phyloP scores from a whole-genome alignment of 2,888 invertebrate species.

The Copidosoma aretas region DNA sequence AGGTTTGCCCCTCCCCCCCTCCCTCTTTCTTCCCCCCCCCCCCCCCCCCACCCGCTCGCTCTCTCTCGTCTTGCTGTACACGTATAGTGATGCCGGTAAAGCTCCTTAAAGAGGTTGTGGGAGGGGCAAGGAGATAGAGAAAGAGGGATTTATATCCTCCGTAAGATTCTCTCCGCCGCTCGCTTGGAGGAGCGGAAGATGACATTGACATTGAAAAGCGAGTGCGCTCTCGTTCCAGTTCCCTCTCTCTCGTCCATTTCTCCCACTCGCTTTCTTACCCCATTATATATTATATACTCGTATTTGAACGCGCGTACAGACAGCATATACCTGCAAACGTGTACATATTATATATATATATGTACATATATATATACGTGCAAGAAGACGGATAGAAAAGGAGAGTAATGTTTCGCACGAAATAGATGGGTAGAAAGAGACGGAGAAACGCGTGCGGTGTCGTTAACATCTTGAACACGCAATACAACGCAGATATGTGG shows the following conservation, averaged over 20 bases:
- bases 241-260: background rate
- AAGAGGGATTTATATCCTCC: slow-evolving; percentile 23
- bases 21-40: slow-evolving; percentile 9
- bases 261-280: background rate
- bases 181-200: slow-evolving; percentile 21
- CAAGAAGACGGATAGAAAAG: background rate
- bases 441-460: background rate
- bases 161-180: slow-evolving; percentile 26
- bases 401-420: background rate
- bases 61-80: background rate
- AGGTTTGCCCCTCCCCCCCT: background rate
- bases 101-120: slow-evolving; percentile 6
- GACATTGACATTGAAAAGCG: slow-evolving; percentile 39
- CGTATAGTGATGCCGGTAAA: background rate
- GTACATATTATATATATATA: too few species aligned
- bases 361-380: too few species aligned
- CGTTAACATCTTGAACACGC: background rate
- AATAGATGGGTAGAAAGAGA: background rate
- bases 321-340: background rate
- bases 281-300: background rate
- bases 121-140: slow-evolving; percentile 2
- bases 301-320: background rate
- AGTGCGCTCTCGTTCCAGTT: slow-evolving; percentile 13
- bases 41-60: background rate
- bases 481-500: too few species aligned